A percentile compares a stretch with the other conserved stretches of the same genome.
Conservation (phyloP, 2,113 vertebrate species). For the Scytalopus superciliaris region DNA sequence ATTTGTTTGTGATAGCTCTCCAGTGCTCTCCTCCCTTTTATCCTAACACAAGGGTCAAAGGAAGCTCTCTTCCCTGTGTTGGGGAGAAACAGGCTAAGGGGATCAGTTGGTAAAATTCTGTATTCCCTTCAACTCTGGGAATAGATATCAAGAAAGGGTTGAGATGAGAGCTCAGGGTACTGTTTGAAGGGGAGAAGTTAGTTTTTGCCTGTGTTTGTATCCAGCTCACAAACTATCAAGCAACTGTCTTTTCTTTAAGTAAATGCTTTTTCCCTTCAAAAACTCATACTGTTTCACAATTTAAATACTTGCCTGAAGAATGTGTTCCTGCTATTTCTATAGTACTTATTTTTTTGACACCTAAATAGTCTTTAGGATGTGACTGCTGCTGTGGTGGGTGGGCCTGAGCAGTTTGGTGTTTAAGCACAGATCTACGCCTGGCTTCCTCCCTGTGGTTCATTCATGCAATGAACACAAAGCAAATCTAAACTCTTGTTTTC, state of each 20-base stretch:
- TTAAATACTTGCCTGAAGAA: not conserved
- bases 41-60: not conserved
- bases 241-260: not conserved
- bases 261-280: not conserved
- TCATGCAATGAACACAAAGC: not conserved
- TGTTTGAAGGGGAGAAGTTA: not conserved
- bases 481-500: not conserved
- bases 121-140: not conserved
- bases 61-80: not conserved
- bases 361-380: not conserved
- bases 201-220: not conserved
- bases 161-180: not conserved
- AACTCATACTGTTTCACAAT: not conserved
- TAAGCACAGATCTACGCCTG: not conserved
- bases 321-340: not conserved
- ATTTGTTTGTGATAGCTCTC: not conserved
- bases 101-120: not conserved
- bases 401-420: not conserved
- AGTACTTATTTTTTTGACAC: not conserved
- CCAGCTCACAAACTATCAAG: not conserved
- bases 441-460: not conserved
- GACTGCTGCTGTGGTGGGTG: accelerated
- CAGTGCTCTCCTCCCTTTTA: not conserved
- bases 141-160: not conserved
- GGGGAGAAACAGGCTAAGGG: not conserved